Percentiles rank a stretch among this genome's conserved stretches.
Evolutionary conservation across 2,113 vertebrate species (phyloP).

Genomic region (Chaetodon trifascialis): DNA sequence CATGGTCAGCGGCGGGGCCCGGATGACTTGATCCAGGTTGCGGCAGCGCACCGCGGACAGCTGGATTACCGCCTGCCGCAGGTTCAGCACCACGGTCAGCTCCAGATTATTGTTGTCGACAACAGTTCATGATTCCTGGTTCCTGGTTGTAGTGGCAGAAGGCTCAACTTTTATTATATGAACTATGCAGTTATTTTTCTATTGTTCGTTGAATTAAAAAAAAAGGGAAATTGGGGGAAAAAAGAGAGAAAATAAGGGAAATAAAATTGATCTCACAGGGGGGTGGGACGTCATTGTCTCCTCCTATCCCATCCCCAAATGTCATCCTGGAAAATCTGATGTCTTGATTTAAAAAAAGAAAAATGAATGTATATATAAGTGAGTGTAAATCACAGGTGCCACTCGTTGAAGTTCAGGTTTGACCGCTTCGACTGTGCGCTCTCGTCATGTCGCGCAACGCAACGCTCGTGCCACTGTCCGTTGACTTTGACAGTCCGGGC

Average conservation of each 20-base stretch:
- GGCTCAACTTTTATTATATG: not conserved
- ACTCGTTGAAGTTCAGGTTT: not conserved
- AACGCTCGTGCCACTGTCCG: slow-evolving; percentile 50
- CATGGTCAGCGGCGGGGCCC: not conserved
- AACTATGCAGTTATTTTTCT: not conserved
- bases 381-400: not conserved
- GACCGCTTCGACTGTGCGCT: too few species aligned
- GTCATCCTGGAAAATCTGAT: not conserved
- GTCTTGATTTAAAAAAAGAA: not conserved
- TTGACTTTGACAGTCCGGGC: slow-evolving; percentile 52
- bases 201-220: not conserved
- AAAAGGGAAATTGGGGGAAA: not conserved
- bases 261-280: not conserved
- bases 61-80: too few species aligned
- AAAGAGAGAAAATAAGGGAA: not conserved
- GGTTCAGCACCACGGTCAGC: slow-evolving; percentile 41
- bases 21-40: not conserved
- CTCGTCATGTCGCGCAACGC: not conserved
- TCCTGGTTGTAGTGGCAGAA: not conserved
- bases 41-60: too few species aligned
- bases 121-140: too few species aligned
- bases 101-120: not conserved
- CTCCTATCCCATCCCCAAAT: not conserved
- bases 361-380: not conserved
- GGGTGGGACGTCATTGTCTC: not conserved